These are phyloP conservation scores for Neopelma chrysocephalum DNA, from an alignment of 2,797 vertebrate genomes.

Conservation along the genomic window DNA sequence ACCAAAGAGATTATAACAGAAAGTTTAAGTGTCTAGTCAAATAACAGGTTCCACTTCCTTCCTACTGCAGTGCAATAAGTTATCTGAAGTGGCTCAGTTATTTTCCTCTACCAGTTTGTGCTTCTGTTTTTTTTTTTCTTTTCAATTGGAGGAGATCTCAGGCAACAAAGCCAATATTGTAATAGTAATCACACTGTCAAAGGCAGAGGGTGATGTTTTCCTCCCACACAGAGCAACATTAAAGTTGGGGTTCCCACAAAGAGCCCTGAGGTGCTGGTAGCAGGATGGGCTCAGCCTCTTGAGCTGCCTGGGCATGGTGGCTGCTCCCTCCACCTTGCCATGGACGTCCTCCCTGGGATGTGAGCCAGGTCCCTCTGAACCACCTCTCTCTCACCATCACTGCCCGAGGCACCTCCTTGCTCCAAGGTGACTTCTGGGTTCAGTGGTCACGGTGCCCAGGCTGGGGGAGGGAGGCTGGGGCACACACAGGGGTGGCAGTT, in stretches of 20 bases:
- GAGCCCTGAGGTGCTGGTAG: not conserved
- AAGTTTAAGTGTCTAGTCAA: not conserved
- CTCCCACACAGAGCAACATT: not conserved
- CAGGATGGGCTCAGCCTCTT: not conserved
- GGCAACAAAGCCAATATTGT: not conserved
- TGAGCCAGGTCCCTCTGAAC: not conserved
- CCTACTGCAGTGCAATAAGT: not conserved
- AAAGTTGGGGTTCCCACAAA: not conserved
- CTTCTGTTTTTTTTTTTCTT: not conserved
- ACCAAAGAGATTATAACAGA: not conserved
- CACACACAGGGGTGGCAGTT: rapidly evolving
- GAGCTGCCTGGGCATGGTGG: not conserved
- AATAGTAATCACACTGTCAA: too few relatives aligned
- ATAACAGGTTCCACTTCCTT: not conserved
- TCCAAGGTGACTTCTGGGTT: rapidly evolving
- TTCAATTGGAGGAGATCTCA: not conserved
- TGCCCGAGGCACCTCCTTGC: not conserved
- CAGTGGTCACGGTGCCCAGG: not conserved
- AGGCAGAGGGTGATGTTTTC: not conserved
- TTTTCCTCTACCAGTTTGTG: not conserved
- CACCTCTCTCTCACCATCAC: not conserved
- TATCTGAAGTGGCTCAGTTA: not conserved
- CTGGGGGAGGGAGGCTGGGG: not conserved
- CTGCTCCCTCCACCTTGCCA: not conserved
- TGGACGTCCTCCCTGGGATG: not conserved